Conservation (phyloP, 2,888 invertebrate genomes). For the Napeogenes inachia region DNA sequence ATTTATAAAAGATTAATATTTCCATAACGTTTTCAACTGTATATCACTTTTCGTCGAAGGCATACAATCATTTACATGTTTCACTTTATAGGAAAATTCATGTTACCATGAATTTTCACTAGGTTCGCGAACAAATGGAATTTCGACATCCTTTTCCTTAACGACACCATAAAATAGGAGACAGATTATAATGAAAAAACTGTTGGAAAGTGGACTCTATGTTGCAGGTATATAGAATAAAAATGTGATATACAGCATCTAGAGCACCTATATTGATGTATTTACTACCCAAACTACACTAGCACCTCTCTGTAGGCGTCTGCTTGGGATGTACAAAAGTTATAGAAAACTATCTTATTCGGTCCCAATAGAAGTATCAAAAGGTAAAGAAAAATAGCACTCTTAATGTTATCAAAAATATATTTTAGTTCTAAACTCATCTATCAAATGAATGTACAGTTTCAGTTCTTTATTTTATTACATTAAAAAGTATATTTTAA, state of each 20-base stretch:
- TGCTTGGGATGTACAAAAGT: not conserved
- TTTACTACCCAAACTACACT: too few relatives aligned
- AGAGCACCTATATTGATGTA: not conserved
- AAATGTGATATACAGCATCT: not conserved
- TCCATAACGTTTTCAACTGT: not conserved
- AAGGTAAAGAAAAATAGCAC: not conserved
- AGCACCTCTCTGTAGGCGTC: not conserved
- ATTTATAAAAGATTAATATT: not conserved
- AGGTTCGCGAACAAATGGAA: slow-evolving; percentile 9
- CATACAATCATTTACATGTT: slow-evolving; percentile 4
- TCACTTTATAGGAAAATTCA: slow-evolving; percentile 1
- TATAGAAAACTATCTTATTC: not conserved
- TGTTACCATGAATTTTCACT: slow-evolving; percentile 4
- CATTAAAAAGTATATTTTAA: too few relatives aligned
- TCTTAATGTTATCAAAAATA: too few relatives aligned
- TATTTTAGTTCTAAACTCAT: too few relatives aligned
- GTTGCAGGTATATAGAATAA: not conserved
- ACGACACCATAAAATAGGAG: slow-evolving; percentile 15
- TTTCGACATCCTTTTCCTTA: slow-evolving; percentile 12
- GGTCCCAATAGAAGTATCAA: slow-evolving; percentile 1
- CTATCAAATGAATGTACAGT: too few relatives aligned
- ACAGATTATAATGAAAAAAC: slow-evolving; percentile 10
- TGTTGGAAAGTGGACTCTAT: not conserved
- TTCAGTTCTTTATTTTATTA: too few relatives aligned
- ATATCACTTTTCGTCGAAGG: not conserved